phyloP scores from a whole-genome alignment of 2,797 vertebrate genomes.

The Morelia viridis region DNA sequence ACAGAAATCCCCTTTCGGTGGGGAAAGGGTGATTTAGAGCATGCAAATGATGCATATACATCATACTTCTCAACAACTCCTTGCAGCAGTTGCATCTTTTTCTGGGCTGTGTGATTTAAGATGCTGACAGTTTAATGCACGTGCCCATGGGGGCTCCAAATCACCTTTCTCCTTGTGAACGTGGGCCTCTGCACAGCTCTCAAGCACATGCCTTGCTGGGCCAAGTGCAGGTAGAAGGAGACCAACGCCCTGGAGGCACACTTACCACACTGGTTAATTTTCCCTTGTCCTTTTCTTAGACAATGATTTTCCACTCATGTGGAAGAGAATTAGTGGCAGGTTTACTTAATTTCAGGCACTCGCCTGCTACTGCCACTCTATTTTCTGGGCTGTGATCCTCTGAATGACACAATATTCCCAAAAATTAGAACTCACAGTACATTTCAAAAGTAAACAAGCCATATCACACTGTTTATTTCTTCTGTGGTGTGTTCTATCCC shows the following conservation, averaged over 20 bases:
- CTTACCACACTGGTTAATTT: slow-evolving; percentile 55
- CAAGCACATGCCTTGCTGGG: neutral
- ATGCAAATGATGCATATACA: neutral
- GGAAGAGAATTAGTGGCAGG: slow-evolving; percentile 46
- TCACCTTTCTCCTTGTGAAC: neutral
- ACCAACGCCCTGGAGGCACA: neutral
- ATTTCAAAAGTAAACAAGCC: neutral
- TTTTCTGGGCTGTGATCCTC: rapidly evolving
- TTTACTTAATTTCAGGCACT: slow-evolving; percentile 31
- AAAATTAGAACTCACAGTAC: neutral
- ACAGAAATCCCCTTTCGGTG: neutral
- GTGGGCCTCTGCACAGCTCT: neutral
- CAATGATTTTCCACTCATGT: slow-evolving; percentile 48
- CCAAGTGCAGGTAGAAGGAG: neutral
- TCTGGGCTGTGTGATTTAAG: neutral
- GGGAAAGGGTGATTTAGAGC: neutral
- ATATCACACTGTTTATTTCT: neutral
- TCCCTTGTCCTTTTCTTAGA: slow-evolving; percentile 46
- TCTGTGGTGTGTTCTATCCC: neutral
- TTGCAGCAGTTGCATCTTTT: neutral
- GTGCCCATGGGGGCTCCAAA: neutral
- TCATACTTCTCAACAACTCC: neutral
- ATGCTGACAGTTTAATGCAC: neutral
- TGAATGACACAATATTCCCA: neutral
- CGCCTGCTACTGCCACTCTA: rapidly evolving